Conservation (phyloP, 2,797 vertebrate genomes). For the Apogon hyalosoma region DNA sequence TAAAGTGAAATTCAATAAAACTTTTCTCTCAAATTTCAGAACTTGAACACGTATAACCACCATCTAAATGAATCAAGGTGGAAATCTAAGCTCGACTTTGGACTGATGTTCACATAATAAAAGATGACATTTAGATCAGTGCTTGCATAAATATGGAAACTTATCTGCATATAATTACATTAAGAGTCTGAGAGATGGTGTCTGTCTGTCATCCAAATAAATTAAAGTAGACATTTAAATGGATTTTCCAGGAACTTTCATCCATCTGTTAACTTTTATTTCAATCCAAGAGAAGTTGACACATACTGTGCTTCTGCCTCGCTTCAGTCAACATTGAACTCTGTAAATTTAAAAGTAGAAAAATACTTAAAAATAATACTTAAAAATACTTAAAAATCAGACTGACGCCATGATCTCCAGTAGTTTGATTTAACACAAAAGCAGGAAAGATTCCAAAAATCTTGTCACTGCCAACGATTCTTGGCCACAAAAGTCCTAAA, state of each 20-base stretch:
- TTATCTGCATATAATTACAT: constrained; percentile 31
- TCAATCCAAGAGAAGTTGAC: constrained; percentile 26
- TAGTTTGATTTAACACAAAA: no score
- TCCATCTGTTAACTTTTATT: constrained; percentile 30
- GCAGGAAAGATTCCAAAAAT: no score
- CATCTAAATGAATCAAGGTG: neutral
- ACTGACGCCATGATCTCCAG: no score
- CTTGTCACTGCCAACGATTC: no score
- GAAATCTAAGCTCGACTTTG: constrained; percentile 3
- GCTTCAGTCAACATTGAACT: constrained; percentile 5
- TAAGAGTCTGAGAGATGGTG: neutral
- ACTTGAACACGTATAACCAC: neutral
- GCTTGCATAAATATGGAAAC: constrained; percentile 11
- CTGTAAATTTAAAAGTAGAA: neutral
- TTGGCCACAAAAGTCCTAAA: no score
- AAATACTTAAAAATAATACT: no score
- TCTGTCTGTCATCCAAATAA: constrained; percentile 27
- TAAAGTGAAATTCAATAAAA: neutral
- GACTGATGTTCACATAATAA: constrained; percentile 20
- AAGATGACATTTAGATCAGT: constrained; percentile 30
- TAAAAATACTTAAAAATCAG: no score
- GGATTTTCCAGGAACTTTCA: constrained; percentile 36
- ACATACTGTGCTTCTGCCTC: constrained; percentile 1
- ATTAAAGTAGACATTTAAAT: constrained; percentile 51
- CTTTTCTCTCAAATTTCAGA: constrained; percentile 1